A percentile compares a stretch with the other conserved stretches of the same genome.
Conservation (phyloP, 1,140 invertebrate genomes). For the Drosophila watanabei region DNA sequence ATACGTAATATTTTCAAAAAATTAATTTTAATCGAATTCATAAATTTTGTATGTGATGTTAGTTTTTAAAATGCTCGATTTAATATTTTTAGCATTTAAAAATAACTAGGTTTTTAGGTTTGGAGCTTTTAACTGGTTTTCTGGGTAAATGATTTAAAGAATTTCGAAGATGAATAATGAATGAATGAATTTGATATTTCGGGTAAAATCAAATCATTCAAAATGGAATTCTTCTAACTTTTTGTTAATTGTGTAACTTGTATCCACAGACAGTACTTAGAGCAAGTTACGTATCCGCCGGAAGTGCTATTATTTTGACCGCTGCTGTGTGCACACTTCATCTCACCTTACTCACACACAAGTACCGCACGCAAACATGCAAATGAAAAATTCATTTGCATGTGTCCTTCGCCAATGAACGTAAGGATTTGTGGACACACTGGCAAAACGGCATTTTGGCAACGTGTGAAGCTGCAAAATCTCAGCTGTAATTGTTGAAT, state of each 20-base stretch:
- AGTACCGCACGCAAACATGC: constrained; percentile 24
- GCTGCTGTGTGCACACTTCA: constrained; percentile 23
- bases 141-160: no score
- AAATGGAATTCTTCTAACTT: neutral
- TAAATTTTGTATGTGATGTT: neutral
- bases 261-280: neutral
- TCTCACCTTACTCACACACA: constrained; percentile 29
- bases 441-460: constrained; percentile 44
- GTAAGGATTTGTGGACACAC: constrained; percentile 65
- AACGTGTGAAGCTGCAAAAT: constrained; percentile 67
- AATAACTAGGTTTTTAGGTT: no score
- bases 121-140: no score
- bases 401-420: constrained; percentile 57
- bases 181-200: neutral
- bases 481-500: constrained; percentile 62
- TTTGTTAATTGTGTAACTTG: neutral
- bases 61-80: no score
- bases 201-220: neutral
- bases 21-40: neutral
- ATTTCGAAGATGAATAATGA: no score
- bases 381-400: constrained; percentile 70
- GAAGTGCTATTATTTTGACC: constrained; percentile 10
- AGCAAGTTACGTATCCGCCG: neutral
- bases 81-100: no score
- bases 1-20: neutral